Base-by-base conservation (phyloP, 2,888 invertebrate species). In the Junonia oenone region DNA sequence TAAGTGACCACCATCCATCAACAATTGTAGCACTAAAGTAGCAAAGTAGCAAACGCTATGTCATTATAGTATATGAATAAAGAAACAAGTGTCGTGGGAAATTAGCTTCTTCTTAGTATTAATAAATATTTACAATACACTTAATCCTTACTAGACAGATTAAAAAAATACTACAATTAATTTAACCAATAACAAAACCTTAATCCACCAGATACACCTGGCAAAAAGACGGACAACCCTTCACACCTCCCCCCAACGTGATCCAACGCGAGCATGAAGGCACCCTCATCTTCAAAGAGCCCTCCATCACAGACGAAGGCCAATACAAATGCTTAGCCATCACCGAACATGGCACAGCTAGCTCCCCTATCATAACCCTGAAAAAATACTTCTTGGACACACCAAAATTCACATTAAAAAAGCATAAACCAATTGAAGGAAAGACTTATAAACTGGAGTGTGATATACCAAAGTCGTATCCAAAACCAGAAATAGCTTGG, bases 401-500 rank as follows among this genome's bases (percentile, higher is more conserved):
- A 0, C 77, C 78, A 0, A 54, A 68, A 40, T 63, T 74, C 0
- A 63, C 66, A 6, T 55, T 68, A 0, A 64, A n/a, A n/a, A n/a
- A n/a, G n/a, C n/a, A n/a, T n/a, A n/a, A n/a, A n/a, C n/a, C n/a
- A n/a, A n/a, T n/a, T 0, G 75, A 79, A 62, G 88, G 83, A 0
- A 76, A 69, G 8, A 78, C 81, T 0, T 85, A 72, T 56, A 74
- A 82, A 58, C 55, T 88, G 11, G 77, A 78, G 2, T 88, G 88
- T 33, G 51, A 63, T 0, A 72, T 76, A 0, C 79, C 83, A 0
- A 70, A 81, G 1, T 71, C 77, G 0, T 83, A 84, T 51, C 86
- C 88, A 0, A 74, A 75, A 51, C 85, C 85, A 0, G 72, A 67
- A 2, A 78, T 88, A 0, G 63, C 66, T 0, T 88, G 88, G 88